These are phyloP conservation scores for Enteromius treurensis DNA, from an alignment of 2,797 vertebrate genomes.

Conservation along the genomic window DNA sequence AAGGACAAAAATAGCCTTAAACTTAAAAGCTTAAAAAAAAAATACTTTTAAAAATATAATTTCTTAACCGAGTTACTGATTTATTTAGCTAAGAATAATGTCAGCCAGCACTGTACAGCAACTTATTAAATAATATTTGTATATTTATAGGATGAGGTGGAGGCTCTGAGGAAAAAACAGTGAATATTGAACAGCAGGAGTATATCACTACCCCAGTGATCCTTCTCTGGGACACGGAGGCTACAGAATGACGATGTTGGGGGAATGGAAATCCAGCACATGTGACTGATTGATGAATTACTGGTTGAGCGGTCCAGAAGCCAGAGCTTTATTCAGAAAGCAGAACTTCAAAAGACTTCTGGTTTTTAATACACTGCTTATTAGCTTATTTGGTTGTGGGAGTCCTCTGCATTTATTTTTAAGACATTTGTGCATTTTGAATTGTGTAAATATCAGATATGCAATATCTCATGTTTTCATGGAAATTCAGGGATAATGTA, in stretches of 20 bases:
- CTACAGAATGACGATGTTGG: neutral
- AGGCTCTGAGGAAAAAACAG: slow-evolving; percentile 67
- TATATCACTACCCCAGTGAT: neutral
- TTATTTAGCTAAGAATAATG: neutral
- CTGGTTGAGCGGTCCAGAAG: slow-evolving; percentile 5
- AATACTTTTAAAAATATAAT: neutral
- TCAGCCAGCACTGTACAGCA: neutral
- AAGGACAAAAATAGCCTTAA: neutral
- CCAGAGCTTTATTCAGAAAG: neutral
- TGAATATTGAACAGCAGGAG: slow-evolving; percentile 45
- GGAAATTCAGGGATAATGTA: slow-evolving; percentile 10
- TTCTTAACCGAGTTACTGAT: neutral
- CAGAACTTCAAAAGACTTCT: slow-evolving; percentile 11
- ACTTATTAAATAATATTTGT: neutral
- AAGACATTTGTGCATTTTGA: slow-evolving; percentile 6
- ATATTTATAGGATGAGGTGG: slow-evolving; percentile 74
- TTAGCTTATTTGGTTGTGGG: slow-evolving; percentile 15
- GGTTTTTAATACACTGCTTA: neutral
- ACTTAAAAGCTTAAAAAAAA: neutral
- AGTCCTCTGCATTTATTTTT: neutral
- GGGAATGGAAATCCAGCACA: neutral
- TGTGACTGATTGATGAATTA: slow-evolving; percentile 2
- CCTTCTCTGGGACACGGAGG: neutral
- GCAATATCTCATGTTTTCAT: neutral
- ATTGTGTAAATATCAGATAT: slow-evolving; percentile 41